Evolutionary conservation across 2,888 invertebrate genomes (phyloP), one percentile per base, ranked within the genome.

Genomic region (Nymphalis c-album): DNA sequence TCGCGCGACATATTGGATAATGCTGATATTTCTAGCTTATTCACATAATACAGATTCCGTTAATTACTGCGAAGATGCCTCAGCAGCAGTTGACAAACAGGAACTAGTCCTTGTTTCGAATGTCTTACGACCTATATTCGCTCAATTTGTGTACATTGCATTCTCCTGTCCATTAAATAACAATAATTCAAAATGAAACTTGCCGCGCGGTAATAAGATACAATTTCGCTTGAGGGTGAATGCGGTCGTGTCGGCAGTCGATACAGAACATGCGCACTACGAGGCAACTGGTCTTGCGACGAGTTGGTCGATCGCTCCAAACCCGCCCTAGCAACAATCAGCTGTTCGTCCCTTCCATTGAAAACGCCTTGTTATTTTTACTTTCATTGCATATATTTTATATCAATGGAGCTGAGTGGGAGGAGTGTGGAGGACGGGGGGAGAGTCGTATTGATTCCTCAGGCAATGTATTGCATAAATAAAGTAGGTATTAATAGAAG

Each of bases 251-350:
- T 59, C 67, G 69, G 47, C 59, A 70, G 79, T 80, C 78, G 76
- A 78, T 79, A 78, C 68, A 57, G 74, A 70, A 66, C 81, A 77
- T 79, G 82, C 81, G 82, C 81, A 78, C 70, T 76, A 63, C 45
- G 46, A 67, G 40, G 4, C 67, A 71, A 76, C 63, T 20, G 58
- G 67, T 74, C 69, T 69, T 17, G 2, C 69, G 55, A 69, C 60
- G 31, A 8, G 63, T 67, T 47, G 61, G 8, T 20, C 20, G 66
- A 75, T 55, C 18, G 35, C 67, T 77, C 64, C 70, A 72, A 76
- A 68, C 69, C 74, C 71, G 71, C 71, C 77, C 69, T 74, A 74
- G 76, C 76, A 74, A 76, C 77, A 70, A 62, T 76, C 76, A 77
- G 77, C 77, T 76, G 77, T 73, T 76, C 66, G 63, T 64, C 72